phyloP scores from a whole-genome alignment of 2,113 vertebrate species.

The Xiphophorus hellerii region DNA sequence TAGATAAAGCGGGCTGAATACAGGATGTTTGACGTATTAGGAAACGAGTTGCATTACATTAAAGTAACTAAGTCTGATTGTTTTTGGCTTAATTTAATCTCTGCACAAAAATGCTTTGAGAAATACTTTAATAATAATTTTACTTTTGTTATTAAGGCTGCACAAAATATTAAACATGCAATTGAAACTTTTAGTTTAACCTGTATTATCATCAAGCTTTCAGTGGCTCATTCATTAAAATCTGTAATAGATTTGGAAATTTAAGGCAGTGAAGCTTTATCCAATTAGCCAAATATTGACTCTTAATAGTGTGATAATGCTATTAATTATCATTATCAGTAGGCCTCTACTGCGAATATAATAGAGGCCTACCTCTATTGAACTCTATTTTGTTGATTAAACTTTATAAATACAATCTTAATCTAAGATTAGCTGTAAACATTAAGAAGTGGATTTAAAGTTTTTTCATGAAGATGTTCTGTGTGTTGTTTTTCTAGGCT shows the following conservation, averaged over 20 bases:
- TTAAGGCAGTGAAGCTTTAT: neutral
- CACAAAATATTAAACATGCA: no score
- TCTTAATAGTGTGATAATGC: no score
- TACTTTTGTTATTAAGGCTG: no score
- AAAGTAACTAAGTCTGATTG: neutral
- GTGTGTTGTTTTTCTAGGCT: neutral
- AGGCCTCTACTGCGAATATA: neutral
- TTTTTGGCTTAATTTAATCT: neutral
- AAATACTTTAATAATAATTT: neutral
- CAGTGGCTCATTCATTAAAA: neutral
- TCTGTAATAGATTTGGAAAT: neutral
- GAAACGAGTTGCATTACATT: neutral
- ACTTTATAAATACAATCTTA: slow-evolving; percentile 6
- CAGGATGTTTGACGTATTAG: neutral
- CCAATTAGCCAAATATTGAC: neutral
- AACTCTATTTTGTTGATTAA: neutral
- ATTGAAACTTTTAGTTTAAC: no score
- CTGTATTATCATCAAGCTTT: no score
- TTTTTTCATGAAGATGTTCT: neutral
- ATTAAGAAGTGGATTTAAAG: neutral
- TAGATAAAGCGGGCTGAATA: neutral
- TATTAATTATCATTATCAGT: no score
- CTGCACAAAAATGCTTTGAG: neutral
- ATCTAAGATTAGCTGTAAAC: neutral
- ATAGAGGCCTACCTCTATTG: neutral